Conservation (phyloP, 2,113 vertebrate species). For the Lepus timidus region DNA sequence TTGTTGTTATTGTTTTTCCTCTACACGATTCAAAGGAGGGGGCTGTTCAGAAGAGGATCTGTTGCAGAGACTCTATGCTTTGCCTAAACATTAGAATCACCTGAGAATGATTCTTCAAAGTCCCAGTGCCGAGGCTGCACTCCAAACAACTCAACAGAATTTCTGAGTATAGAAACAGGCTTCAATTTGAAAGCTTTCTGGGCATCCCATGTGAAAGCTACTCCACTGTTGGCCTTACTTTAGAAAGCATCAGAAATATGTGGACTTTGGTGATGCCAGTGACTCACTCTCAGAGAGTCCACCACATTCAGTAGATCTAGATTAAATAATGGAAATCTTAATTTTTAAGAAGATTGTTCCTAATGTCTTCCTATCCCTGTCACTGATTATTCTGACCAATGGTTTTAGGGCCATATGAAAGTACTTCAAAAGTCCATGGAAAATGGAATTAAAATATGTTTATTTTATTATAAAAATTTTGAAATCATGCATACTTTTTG, state of each 20-base stretch:
- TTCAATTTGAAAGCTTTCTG: background rate
- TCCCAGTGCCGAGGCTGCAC: background rate
- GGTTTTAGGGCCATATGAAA: background rate
- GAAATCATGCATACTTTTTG: too few species aligned
- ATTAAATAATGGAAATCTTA: background rate
- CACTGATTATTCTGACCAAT: background rate
- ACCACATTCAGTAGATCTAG: background rate
- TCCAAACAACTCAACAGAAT: background rate
- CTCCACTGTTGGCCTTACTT: background rate
- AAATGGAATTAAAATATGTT: too few species aligned
- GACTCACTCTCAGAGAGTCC: background rate
- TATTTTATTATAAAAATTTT: too few species aligned
- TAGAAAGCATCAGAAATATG: background rate
- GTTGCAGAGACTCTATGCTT: background rate
- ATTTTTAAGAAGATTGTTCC: background rate
- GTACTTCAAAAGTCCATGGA: too few species aligned
- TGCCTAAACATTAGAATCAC: background rate
- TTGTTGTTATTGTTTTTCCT: background rate
- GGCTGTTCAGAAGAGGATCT: background rate
- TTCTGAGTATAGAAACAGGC: background rate
- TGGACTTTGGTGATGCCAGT: background rate
- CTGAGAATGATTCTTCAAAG: background rate
- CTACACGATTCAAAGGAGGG: background rate
- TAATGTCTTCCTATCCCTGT: background rate
- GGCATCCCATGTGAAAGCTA: background rate